phyloP scores from a whole-genome alignment of 2,888 invertebrate species.

The Carcina quercana region DNA sequence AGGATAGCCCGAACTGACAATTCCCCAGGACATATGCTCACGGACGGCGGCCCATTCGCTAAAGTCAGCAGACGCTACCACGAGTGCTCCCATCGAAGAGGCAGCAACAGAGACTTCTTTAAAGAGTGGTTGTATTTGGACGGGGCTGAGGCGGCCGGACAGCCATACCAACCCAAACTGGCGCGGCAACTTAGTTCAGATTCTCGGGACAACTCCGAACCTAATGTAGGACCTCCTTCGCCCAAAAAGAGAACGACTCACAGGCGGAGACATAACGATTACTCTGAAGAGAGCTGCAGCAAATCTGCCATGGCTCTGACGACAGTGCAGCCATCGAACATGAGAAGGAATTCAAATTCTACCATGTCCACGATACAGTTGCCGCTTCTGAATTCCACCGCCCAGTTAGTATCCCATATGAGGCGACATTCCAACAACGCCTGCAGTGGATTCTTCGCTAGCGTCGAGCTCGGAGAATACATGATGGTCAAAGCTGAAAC shows the following conservation, averaged over 20 bases:
- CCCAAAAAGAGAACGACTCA: conserved; percentile 58
- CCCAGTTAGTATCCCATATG: conserved; percentile 66
- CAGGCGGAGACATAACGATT: conserved; percentile 55
- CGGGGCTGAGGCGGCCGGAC: conserved; percentile 50
- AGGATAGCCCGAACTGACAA: conserved; percentile 24
- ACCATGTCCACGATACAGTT: conserved; percentile 78
- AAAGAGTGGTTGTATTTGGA: conserved; percentile 66
- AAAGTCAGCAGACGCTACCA: conserved; percentile 61
- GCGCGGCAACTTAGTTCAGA: conserved; percentile 71
- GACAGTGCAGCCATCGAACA: conserved; percentile 61
- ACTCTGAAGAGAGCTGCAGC: conserved; percentile 63
- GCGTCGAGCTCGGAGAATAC: conserved; percentile 67
- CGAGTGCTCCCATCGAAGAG: conserved; percentile 52
- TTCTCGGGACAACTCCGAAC: conserved; percentile 68
- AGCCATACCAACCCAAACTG: conserved; percentile 68
- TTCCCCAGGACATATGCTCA: conserved; percentile 44
- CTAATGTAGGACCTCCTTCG: conserved; percentile 61
- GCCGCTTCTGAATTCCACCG: conserved; percentile 65
- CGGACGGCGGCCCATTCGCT: conserved; percentile 63
- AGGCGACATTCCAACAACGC: conserved; percentile 77
- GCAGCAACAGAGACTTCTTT: conserved; percentile 56
- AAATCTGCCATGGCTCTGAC: conserved; percentile 66
- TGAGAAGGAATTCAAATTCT: conserved; percentile 75
- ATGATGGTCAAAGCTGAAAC: conserved; percentile 70
- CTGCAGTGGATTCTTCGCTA: conserved; percentile 73